Base-by-base conservation (phyloP, 1,140 invertebrate genomes). In the Calosoma granatense region DNA sequence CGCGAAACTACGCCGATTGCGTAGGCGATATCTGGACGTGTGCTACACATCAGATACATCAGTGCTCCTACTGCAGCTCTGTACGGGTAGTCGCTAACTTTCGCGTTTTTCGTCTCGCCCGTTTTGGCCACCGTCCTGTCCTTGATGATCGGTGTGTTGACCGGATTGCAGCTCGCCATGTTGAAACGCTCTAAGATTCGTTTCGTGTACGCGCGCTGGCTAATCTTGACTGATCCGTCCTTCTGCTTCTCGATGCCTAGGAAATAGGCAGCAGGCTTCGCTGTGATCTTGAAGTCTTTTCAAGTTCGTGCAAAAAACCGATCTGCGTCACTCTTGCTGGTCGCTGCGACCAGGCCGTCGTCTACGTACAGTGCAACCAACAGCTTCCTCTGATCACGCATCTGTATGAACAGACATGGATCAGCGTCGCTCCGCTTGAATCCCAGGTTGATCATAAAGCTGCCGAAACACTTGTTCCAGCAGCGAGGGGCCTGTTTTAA, bases 1-100 rank as follows among this genome's bases (percentile, higher is more conserved):
- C 66, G 65, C 4, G 67, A 71, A 2, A 67, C 55, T 19, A 67
- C 60, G 47, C 63, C 62, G 11, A 73, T 64, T 51, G 64, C 64
- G 57, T 60, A 73, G 30, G 66, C 65, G 15, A 74, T 60, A 54
- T 74, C 69, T 17, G 74, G 70, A 63, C 73, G 68, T 12, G 72
- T 72, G 2, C 65, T 64, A 19, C 67, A 57, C 0, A 69, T 61
- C 19, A 74, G 54, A 52, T 71, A 72, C 51, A 75, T 62, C 9
- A 75, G 58, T 19, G 65, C 61, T 15, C 71, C 68, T 14, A 74
- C 65, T 1, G 62, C 61, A 66, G 72, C 58, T 59, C 68, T 59
- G 54, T 72, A 71, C 4, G 65, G 66, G 63, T n/a, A n/a, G n/a
- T n/a, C n/a, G n/a, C n/a, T n/a, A 67, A 65, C 21, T 54, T 21